Conservation (phyloP, 2,113 vertebrate genomes). For the Ardeotis arabs region DNA sequence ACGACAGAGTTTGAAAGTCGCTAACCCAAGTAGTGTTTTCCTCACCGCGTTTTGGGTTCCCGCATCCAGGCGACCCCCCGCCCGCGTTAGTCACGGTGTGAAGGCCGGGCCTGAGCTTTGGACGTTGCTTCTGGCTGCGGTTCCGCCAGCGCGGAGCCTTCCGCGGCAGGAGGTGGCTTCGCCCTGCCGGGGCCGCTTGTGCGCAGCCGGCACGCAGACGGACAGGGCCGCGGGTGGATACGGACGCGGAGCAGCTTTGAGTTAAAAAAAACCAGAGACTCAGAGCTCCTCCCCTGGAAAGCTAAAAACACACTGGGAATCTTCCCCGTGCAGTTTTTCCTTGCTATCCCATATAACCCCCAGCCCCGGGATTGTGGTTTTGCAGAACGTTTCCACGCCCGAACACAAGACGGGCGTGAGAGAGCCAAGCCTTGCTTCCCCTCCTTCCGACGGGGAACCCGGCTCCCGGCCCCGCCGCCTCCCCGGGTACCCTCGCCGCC, state of each 20-base stretch:
- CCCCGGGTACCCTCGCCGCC: not conserved
- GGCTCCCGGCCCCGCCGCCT: not conserved
- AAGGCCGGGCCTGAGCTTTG: not conserved
- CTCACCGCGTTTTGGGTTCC: not conserved
- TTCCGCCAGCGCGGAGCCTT: not conserved
- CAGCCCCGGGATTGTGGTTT: not conserved
- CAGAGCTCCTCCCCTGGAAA: not conserved
- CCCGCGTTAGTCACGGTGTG: not conserved
- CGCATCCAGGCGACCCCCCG: fast-evolving
- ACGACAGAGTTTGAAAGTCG: not conserved
- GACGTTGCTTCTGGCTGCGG: fast-evolving
- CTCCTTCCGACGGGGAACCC: not conserved
- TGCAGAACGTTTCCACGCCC: not conserved
- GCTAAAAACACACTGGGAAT: not conserved
- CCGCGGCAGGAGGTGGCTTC: not conserved
- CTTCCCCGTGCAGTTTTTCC: not conserved
- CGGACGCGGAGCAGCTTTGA: not conserved
- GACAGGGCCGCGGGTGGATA: not conserved
- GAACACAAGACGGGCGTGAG: not conserved
- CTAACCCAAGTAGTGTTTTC: not conserved
- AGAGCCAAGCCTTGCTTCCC: not conserved
- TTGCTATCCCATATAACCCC: no score
- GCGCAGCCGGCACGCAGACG: fast-evolving
- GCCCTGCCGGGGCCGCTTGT: no score
- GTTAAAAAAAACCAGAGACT: not conserved